Evolutionary conservation across 2,797 vertebrate species (phyloP), one percentile per base, ranked within the genome.

Genomic region (Lepidocolaptes lacrymiger): DNA sequence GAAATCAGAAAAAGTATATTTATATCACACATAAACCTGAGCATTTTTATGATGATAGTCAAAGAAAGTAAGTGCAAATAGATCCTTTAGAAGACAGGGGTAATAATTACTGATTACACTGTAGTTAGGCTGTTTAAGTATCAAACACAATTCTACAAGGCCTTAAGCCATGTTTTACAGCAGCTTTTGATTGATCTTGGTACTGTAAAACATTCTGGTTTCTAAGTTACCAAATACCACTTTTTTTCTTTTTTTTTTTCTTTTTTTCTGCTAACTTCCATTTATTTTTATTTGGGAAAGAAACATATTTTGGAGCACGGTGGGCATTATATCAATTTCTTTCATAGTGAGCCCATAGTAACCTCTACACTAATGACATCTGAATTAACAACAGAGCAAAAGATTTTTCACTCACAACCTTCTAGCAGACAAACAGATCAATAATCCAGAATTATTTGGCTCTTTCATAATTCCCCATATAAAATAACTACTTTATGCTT

Each of bases 381-480:
- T 95, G 85, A 95, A 91, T 94, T 84, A 88, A 89, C 73, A 96
- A 81, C 41, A 80, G 37, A 72, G 56, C 44, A 85, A 73, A 95
- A 91, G 64, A 93, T 87, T 95, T 95, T 91, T 95, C 80, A 77
- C 90, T 80, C 63, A 43, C 48, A 76, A 88, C 79, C 71, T 94
- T 48, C 66, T 80, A 93, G 75, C 39, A 93, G 85, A 93, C 9
- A 22, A 90, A 91, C 23, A 78, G 80, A 95, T 93, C 83, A 90
- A 95, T 94, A 95, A 88, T 75, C 72, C 76, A 85, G 92, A 93
- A 94, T 91, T 93, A 92, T 92, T 82, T 67, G 71, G 14, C 86
- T 94, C 75, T 82, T 79, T 90, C 32, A 11, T 81, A 91, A 94
- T 86, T 91, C 91, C 44, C 44, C 56, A 37, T 88, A 84, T 95